A percentile compares a stretch with the other conserved stretches of the same genome.
Conservation (phyloP, 2,113 vertebrate genomes). For the Archocentrus centrarchus region DNA sequence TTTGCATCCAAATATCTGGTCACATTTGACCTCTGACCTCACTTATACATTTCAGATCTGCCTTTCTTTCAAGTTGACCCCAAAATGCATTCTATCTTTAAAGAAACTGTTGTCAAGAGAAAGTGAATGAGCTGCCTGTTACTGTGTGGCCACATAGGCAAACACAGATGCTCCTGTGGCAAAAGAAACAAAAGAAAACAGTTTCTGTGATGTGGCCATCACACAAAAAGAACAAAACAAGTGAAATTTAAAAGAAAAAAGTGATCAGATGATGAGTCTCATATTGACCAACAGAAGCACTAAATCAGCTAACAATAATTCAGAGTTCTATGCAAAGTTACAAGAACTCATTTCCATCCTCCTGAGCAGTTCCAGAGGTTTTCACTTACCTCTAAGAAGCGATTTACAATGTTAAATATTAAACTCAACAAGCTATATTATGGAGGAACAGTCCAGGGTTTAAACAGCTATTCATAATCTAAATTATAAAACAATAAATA, state of each 20-base stretch:
- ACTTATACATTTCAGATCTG: too few species aligned
- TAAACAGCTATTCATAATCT: constrained; percentile 33
- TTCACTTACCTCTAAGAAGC: constrained; percentile 39
- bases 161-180: too few species aligned
- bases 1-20: too few species aligned
- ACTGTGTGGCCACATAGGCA: background rate
- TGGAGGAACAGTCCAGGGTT: constrained; percentile 35
- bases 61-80: too few species aligned
- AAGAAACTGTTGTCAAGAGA: too few species aligned
- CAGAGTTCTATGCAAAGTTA: background rate
- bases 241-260: background rate
- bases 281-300: background rate
- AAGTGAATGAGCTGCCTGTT: background rate
- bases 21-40: too few species aligned
- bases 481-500: too few species aligned
- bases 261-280: background rate
- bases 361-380: constrained; percentile 10
- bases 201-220: too few species aligned
- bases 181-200: too few species aligned
- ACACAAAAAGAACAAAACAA: background rate
- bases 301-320: background rate
- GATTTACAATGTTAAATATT: constrained; percentile 15
- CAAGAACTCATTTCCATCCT: background rate
- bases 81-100: too few species aligned
- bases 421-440: constrained; percentile 24